Conservation (phyloP, 2,113 vertebrate genomes). For the Motacilla tschutschensis region DNA sequence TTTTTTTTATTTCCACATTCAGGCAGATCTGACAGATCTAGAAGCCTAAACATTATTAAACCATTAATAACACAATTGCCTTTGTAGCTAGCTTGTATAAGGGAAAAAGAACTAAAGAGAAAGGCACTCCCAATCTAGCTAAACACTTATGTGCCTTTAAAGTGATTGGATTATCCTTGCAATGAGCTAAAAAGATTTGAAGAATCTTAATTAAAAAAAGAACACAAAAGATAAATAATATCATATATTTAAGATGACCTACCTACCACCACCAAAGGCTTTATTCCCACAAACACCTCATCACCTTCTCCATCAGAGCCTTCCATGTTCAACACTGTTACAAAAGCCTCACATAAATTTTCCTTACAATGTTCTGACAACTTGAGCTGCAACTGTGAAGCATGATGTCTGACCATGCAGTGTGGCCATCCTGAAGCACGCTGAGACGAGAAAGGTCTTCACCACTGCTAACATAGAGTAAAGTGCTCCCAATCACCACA, state of each 20-base stretch:
- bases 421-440: background rate
- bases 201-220: background rate
- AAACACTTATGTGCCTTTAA: background rate
- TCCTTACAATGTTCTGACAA: background rate
- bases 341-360: background rate
- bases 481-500: accelerated
- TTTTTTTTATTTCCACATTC: background rate
- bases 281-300: background rate
- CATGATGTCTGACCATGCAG: accelerated
- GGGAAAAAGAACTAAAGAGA: background rate
- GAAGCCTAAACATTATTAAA: background rate
- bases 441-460: background rate
- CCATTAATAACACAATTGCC: background rate
- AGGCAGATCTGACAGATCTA: background rate
- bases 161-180: background rate
- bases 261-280: background rate
- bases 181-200: background rate
- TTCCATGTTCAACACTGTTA: accelerated
- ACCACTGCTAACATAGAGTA: background rate
- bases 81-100: background rate
- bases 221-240: background rate
- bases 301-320: background rate
- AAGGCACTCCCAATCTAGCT: background rate
- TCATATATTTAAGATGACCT: background rate
- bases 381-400: background rate